Evolutionary conservation across 2,888 invertebrate genomes (phyloP), one percentile per base, ranked within the genome.

Genomic region (Ryuthela nishihirai): DNA sequence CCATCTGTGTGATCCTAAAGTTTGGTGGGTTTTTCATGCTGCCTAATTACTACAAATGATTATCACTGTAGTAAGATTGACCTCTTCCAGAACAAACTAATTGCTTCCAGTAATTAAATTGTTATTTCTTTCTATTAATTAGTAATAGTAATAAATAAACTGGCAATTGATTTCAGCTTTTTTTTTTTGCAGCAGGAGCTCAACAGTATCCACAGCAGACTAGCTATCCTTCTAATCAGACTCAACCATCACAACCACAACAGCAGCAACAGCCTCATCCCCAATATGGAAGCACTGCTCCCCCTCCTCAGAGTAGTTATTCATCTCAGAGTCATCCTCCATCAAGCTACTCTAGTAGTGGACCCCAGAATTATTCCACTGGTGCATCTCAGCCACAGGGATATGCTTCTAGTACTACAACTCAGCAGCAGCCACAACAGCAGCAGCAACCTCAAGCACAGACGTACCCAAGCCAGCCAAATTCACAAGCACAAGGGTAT

Each of bases 361-460:
- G 69, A 1, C 62, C 73, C 5, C 81, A 81, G 69, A 76, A 76
- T 10, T 79, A 79, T 65, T 75, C 78, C 4, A 73, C 73, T 36
- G 74, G 69, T 49, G 73, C 73, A n/a, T 61, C 34, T 34, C 56
- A 56, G 35, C 47, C 64, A 5, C 56, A 58, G 15, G 40, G 41
- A 1, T 50, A 52, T 50, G 50, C 46, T 1, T 46, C 45, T 3
- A 58, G 56, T n/a, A 42, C 56, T 18, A 41, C 45, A 21, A 6
- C 49, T 26, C 50, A 49, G 12, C 45, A 42, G 26, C 56, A 41
- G 17, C 47, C 32, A 25, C 53, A 23, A 18, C 50, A 34, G 3
- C 42, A 53, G 23, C 50, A 41, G n/a, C 50, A 34, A 24, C 39
- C 35, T 21, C 17, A 18, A 2, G 20, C 35, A 17, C 35, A 24